Base-by-base conservation (phyloP, 2,888 invertebrate species). In the Gandaritis pyraliata region DNA sequence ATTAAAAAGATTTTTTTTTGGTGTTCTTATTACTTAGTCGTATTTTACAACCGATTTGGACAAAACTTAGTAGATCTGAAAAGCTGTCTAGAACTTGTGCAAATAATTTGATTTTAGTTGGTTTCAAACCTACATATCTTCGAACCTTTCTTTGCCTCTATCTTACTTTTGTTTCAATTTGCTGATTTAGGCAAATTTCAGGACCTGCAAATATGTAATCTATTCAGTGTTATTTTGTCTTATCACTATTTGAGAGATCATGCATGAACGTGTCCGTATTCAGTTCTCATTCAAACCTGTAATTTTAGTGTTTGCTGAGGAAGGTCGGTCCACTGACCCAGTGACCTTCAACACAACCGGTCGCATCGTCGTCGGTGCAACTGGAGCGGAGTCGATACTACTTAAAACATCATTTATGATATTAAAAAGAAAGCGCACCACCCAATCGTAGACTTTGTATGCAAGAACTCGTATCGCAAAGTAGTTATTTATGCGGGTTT, bases 281-380 rank as follows among this genome's bases (percentile, higher is more conserved):
- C 16, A 10, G 23, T 49, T 59, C 52, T 38, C 56, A 48, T 0
- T 58, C 55, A 61, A 61, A 64, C 55, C 61, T 58, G 59, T 60
- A 47, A 53, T 61, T 65, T 63, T 48, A 36, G 41, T 61, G 58
- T 68, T 65, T 61, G 45, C 64, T 55, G 55, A 64, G 57, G 62
- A 64, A 65, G 51, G 69, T 63, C 64, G 65, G 83, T 82, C 85
- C 80, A 84, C 82, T 90, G 82, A 88, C 90, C 88, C 77, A 90
- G 81, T 91, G 84, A 86, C 90, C 89, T 85, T 88, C 83, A 80
- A 73, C 66, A 70, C 74, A 77, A 89, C 90, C 86, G 88, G 88
- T 87, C 83, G 77, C 76, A 72, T 73, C 61, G 72, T 70, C 75
- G 72, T 73, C 61, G 72, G 71, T 74, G 78, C 80, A 82, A 75